Conservation (phyloP, 1,140 invertebrate species). For the Globodera ellingtonae region DNA sequence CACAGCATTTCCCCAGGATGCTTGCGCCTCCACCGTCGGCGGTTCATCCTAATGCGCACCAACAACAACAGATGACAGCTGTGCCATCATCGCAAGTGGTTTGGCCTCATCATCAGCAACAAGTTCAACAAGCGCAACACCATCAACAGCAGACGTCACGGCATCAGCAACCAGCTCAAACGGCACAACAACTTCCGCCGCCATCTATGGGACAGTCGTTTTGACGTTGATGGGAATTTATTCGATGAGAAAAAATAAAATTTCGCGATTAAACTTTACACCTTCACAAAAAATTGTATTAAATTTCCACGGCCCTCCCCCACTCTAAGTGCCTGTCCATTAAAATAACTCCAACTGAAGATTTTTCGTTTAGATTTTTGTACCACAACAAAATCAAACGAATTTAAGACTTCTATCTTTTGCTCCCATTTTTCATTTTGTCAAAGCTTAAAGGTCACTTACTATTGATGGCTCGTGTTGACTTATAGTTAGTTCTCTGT, state of each 20-base stretch:
- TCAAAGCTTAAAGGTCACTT: too few species aligned
- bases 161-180: not conserved
- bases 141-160: not conserved
- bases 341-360: not conserved
- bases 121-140: not conserved
- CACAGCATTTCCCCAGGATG: not conserved
- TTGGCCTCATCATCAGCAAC: not conserved
- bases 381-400: too few species aligned
- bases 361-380: too few species aligned
- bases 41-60: not conserved
- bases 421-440: too few species aligned
- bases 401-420: too few species aligned
- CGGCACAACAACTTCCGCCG: not conserved
- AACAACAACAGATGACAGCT: not conserved
- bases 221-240: not conserved
- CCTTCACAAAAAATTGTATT: not conserved
- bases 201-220: not conserved
- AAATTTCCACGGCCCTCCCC: not conserved
- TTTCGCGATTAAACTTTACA: too few species aligned
- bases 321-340: not conserved
- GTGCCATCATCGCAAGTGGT: not conserved
- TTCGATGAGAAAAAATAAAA: not conserved
- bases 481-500: too few species aligned
- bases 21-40: not conserved
- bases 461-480: too few species aligned